Conservation (phyloP, 2,797 vertebrate species). For the Thamnophis elegans region DNA sequence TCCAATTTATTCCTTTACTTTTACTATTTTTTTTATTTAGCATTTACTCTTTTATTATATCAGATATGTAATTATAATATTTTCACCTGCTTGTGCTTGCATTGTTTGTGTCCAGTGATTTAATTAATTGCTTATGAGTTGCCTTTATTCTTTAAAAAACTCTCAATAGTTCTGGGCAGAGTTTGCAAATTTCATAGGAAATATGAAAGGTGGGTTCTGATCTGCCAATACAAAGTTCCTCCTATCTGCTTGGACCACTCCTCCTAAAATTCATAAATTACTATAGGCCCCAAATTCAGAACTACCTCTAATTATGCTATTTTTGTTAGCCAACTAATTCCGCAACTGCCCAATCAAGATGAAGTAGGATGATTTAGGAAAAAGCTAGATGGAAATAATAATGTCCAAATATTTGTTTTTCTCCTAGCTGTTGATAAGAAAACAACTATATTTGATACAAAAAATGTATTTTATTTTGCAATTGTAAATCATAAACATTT, state of each 20-base stretch:
- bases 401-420: not conserved
- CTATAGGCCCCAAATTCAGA: not conserved
- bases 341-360: not conserved
- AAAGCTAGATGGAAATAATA: not conserved
- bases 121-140: not conserved
- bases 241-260: not conserved
- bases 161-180: not conserved
- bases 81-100: not conserved
- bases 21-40: not conserved
- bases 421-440: not conserved
- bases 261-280: not conserved
- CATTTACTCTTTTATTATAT: not conserved
- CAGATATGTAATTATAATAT: not conserved
- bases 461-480: not conserved
- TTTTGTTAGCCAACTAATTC: not conserved
- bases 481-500: not conserved
- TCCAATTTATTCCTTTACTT: not conserved
- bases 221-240: not conserved
- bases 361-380: not conserved
- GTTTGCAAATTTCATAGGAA: not conserved
- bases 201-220: not conserved
- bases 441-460: not conserved
- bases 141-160: not conserved
- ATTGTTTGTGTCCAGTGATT: not conserved
- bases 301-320: not conserved